Evolutionary conservation across 2,797 vertebrate genomes (phyloP).

Genomic region (Dendrocincla tyrannina): DNA sequence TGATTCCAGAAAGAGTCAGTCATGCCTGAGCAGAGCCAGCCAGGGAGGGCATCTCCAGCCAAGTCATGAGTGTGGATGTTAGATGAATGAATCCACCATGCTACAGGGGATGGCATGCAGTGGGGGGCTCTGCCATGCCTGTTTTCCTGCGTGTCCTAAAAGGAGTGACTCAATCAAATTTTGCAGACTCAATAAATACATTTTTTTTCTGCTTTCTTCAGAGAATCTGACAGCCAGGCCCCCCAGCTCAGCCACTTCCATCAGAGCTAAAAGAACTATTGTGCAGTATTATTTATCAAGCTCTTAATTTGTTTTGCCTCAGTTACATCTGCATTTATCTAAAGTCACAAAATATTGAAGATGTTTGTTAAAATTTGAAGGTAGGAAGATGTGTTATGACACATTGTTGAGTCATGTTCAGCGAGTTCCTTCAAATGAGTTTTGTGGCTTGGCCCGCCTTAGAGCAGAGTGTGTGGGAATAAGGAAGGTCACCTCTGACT

Average conservation of each 20-base stretch:
- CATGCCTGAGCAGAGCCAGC: background rate
- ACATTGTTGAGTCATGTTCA: background rate
- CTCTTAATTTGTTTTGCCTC: background rate
- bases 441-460: background rate
- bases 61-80: background rate
- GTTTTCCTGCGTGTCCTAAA: background rate
- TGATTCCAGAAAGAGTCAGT: background rate
- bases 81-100: background rate
- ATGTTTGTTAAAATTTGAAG: background rate
- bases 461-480: background rate
- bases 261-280: background rate
- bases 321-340: background rate
- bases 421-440: background rate
- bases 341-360: background rate
- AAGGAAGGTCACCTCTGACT: background rate
- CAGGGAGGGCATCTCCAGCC: background rate
- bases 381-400: background rate
- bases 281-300: background rate
- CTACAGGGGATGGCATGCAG: background rate
- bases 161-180: background rate
- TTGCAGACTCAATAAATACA: background rate
- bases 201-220: background rate
- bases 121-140: background rate
- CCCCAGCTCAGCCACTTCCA: background rate
- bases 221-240: background rate